These are phyloP conservation scores for Aplochiton taeniatus DNA, from an alignment of 2,797 vertebrate species.

Conservation along the genomic window DNA sequence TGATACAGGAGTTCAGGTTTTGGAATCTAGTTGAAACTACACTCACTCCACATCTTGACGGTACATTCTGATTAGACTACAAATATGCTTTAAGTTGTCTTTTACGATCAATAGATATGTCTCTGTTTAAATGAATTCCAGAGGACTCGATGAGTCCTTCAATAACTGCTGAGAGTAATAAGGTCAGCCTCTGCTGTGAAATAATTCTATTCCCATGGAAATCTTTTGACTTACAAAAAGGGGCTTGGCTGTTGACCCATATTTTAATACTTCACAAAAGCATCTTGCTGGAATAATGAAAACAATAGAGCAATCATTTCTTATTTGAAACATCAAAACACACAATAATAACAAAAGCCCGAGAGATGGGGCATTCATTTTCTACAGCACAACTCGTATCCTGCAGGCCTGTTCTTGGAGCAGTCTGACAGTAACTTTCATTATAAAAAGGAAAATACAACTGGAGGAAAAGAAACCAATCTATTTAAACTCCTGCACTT, in stretches of 20 bases:
- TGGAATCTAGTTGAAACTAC: too few relatives aligned
- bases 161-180: background rate
- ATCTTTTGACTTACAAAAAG: background rate
- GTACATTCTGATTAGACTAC: too few relatives aligned
- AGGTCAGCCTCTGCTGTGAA: background rate
- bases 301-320: conserved; percentile 43
- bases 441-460: conserved; percentile 26
- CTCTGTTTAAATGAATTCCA: too few relatives aligned
- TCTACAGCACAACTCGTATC: conserved; percentile 20
- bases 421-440: conserved; percentile 53
- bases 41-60: too few relatives aligned
- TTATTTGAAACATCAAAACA: conserved; percentile 13
- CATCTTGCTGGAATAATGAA: conserved; percentile 39
- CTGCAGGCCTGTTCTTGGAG: conserved; percentile 9
- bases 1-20: too few relatives aligned
- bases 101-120: too few relatives aligned
- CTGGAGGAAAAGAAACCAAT: conserved; percentile 35
- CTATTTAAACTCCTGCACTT: conserved; percentile 20
- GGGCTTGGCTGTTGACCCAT: background rate
- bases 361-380: conserved; percentile 42
- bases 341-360: conserved; percentile 33
- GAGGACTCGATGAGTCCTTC: background rate
- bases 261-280: background rate
- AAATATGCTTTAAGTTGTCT: too few relatives aligned
- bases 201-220: background rate